Conservation (phyloP, 1,140 invertebrate genomes). For the Drosophila insularis region DNA sequence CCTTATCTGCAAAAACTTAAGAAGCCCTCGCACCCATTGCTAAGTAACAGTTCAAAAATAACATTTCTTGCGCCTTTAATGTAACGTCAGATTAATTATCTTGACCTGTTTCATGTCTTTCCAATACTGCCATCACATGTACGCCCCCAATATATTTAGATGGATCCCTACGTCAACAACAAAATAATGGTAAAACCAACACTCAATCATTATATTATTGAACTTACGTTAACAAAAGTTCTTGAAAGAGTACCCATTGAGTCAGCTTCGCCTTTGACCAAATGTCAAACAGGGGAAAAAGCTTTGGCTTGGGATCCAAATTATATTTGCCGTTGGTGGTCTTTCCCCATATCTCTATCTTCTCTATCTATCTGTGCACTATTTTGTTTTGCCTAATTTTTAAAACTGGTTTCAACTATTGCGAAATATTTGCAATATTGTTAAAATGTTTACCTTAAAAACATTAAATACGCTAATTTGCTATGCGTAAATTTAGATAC, state of each 20-base stretch:
- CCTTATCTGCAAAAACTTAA: not conserved
- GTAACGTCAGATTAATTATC: conserved; percentile 46
- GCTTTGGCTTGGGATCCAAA: not conserved
- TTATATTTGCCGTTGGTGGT: conserved; percentile 22
- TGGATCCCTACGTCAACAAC: conserved; percentile 11
- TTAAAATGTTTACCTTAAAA: not conserved
- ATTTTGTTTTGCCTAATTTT: not conserved
- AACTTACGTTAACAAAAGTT: conserved; percentile 25
- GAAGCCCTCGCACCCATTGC: conserved; percentile 15
- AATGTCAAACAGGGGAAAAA: not conserved
- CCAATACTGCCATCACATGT: conserved; percentile 10
- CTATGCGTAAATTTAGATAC: not conserved
- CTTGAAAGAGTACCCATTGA: conserved; percentile 7
- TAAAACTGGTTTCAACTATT: conserved; percentile 39
- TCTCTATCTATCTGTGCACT: not conserved
- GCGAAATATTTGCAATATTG: conserved; percentile 34
- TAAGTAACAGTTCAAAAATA: conserved; percentile 13
- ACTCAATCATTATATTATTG: conserved; percentile 14
- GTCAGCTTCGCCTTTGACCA: conserved; percentile 7
- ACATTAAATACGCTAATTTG: not conserved
- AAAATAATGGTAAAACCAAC: conserved; percentile 20
- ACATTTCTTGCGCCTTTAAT: conserved; percentile 25
- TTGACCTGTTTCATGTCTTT: conserved; percentile 48
- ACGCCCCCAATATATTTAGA: conserved; percentile 3
- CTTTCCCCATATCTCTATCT: not conserved